A percentile compares a stretch with the other conserved stretches of the same genome.
Evolutionary conservation across 2,113 vertebrate genomes (phyloP).

Genomic region (Heptranchias perlo): DNA sequence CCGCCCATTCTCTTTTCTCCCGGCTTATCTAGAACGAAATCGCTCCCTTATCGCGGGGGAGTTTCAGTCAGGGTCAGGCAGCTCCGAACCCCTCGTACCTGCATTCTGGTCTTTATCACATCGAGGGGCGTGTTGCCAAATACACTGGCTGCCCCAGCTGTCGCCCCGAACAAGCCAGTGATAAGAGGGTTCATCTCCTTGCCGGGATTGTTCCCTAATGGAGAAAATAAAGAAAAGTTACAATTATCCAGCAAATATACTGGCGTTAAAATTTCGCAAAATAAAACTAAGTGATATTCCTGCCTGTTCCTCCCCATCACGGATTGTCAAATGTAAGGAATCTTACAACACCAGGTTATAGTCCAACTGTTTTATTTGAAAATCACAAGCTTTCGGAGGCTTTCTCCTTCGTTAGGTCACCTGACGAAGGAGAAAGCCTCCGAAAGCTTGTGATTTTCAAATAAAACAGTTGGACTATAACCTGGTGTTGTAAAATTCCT

Average conservation of each 20-base stretch:
- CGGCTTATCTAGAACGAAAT: background rate
- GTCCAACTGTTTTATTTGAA: too few relatives aligned
- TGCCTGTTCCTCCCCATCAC: too few relatives aligned
- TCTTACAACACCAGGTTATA: too few relatives aligned
- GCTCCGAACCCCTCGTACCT: conserved; percentile 55
- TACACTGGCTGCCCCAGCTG: conserved; percentile 84
- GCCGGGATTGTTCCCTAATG: conserved; percentile 73
- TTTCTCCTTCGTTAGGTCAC: too few relatives aligned
- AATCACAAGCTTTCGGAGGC: too few relatives aligned
- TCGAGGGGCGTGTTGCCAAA: conserved; percentile 94
- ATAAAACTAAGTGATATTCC: too few relatives aligned
- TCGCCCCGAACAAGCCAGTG: conserved; percentile 76
- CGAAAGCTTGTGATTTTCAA: too few relatives aligned
- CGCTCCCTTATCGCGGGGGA: background rate
- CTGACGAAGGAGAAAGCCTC: too few relatives aligned
- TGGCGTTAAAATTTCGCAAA: background rate
- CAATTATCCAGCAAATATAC: background rate
- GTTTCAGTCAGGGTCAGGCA: background rate
- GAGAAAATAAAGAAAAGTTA: background rate
- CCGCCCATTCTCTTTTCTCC: too few relatives aligned
- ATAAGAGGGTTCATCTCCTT: conserved; percentile 78
- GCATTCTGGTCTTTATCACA: conserved; percentile 94
- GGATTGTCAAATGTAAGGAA: too few relatives aligned
- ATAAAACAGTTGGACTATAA: too few relatives aligned
- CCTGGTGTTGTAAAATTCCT: too few relatives aligned